Evolutionary conservation across 2,888 invertebrate genomes (phyloP).

Genomic region (Aporophyla lueneburgensis): DNA sequence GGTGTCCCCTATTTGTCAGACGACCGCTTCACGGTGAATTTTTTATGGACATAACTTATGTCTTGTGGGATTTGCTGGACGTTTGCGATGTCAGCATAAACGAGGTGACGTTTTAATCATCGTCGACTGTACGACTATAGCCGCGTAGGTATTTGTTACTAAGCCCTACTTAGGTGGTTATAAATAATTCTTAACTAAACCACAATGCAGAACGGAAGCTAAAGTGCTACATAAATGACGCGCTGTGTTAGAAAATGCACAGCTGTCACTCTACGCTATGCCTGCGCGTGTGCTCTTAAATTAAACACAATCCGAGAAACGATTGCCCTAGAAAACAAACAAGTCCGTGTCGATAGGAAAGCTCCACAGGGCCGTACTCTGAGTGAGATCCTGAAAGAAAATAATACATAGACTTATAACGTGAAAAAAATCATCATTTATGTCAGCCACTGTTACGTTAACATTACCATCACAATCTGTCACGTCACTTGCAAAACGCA

Average conservation of each 20-base stretch:
- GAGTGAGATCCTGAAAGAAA: background rate
- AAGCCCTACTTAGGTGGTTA: slow-evolving; percentile 12
- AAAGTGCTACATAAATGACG: slow-evolving; percentile 61
- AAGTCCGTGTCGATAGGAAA: slow-evolving; percentile 66
- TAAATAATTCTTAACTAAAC: slow-evolving; percentile 32
- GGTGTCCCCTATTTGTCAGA: slow-evolving; percentile 77
- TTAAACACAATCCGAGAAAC: slow-evolving; percentile 81
- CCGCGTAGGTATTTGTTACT: background rate
- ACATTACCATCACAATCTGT: slow-evolving; percentile 2
- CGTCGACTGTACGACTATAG: slow-evolving; percentile 6
- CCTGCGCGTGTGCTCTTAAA: slow-evolving; percentile 75
- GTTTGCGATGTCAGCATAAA: slow-evolving; percentile 57
- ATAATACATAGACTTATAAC: background rate
- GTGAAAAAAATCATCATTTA: background rate
- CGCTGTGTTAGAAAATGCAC: slow-evolving; percentile 63
- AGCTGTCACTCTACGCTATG: slow-evolving; percentile 69
- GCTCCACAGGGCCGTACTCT: slow-evolving; percentile 49
- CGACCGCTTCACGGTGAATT: slow-evolving; percentile 75
- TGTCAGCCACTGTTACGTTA: background rate
- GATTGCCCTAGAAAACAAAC: slow-evolving; percentile 84
- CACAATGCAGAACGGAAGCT: slow-evolving; percentile 49
- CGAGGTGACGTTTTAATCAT: slow-evolving; percentile 55
- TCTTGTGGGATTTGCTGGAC: slow-evolving; percentile 60
- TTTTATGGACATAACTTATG: slow-evolving; percentile 73
- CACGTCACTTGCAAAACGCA: slow-evolving; percentile 9